Percentiles rank a stretch among this genome's conserved stretches.
Evolutionary conservation across 2,797 vertebrate species (phyloP).

Genomic region (Brachyrhaphis roseni): DNA sequence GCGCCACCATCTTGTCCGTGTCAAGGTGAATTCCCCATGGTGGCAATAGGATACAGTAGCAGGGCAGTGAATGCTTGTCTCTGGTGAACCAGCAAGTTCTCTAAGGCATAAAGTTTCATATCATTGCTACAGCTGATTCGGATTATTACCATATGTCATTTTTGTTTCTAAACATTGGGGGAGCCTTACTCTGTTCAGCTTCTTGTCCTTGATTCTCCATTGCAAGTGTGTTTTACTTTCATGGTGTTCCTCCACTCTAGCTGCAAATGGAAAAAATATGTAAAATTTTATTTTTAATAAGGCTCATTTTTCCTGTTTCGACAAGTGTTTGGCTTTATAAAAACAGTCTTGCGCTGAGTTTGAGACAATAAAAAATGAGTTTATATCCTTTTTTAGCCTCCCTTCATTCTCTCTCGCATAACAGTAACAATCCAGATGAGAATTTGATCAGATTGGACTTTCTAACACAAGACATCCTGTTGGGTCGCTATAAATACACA

Average conservation of each 20-base stretch:
- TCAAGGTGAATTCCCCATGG: conserved; percentile 59
- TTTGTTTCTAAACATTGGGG: conserved; percentile 34
- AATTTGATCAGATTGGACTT: conserved; percentile 22
- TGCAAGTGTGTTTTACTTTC: conserved; percentile 3
- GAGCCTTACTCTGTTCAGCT: conserved; percentile 40
- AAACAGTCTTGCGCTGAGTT: not conserved
- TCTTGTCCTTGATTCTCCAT: not conserved
- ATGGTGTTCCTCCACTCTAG: not conserved
- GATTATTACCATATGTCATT: conserved; percentile 51
- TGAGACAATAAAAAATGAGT: not conserved
- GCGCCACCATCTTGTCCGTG: conserved; percentile 36
- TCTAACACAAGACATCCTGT: not conserved
- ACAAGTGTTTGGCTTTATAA: conserved; percentile 1
- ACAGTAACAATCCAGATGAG: conserved; percentile 3
- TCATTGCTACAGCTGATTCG: conserved; percentile 63
- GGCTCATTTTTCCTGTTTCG: not conserved
- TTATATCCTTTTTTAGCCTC: not conserved
- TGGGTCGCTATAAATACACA: conserved; percentile 22
- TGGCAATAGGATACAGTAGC: conserved; percentile 62
- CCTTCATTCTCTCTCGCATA: not conserved
- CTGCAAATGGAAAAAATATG: not conserved
- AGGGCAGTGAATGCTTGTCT: conserved; percentile 15
- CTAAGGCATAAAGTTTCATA: conserved; percentile 58
- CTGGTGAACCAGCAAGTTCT: conserved; percentile 43
- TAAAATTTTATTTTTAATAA: not conserved